Evolutionary conservation across 2,888 invertebrate species (phyloP), one percentile per base, ranked within the genome.

Genomic region (Troides helena): DNA sequence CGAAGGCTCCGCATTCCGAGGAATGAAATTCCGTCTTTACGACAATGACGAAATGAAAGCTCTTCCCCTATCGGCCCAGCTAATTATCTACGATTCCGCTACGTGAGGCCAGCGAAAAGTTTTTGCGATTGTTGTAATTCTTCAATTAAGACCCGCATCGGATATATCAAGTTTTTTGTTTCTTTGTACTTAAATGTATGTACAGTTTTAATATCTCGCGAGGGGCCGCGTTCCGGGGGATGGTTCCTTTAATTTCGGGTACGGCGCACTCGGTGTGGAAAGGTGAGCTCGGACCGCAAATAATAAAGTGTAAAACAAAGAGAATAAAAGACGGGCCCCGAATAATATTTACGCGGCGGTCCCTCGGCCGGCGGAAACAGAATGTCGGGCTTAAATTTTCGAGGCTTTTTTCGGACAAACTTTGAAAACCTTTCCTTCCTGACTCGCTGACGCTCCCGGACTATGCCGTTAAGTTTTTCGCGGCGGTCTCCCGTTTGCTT

Each of bases 241-340:
- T 74, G 75, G 73, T 72, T 75, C 75, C 73, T 73, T 75, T 76
- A 77, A 76, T 76, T 72, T 68, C 62, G 72, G 63, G 62, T 72
- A 71, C 74, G 72, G 74, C 72, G 74, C 77, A 75, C 78, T 78
- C 79, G 77, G 80, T 70, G 66, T 68, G 68, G 71, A 71, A 71
- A 65, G 71, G 67, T 72, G 81, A 80, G 82, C 78, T 80, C 78
- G 74, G 80, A 80, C 85, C 82, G 79, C 85, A 85, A 84, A 88
- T 85, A 89, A 89, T 86, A 85, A 85, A 86, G 82, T 80, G 82
- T 86, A 82, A 89, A 91, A 90, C 90, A 90, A 92, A 88, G 82
- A 76, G 83, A 84, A 89, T 86, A 85, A 88, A 86, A 86, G 85
- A 85, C 83, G 86, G 81, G 71, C 80, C 83, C 85, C 82, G 87